Evolutionary conservation across 2,888 invertebrate genomes (phyloP).

Genomic region (Mythimna albipuncta): DNA sequence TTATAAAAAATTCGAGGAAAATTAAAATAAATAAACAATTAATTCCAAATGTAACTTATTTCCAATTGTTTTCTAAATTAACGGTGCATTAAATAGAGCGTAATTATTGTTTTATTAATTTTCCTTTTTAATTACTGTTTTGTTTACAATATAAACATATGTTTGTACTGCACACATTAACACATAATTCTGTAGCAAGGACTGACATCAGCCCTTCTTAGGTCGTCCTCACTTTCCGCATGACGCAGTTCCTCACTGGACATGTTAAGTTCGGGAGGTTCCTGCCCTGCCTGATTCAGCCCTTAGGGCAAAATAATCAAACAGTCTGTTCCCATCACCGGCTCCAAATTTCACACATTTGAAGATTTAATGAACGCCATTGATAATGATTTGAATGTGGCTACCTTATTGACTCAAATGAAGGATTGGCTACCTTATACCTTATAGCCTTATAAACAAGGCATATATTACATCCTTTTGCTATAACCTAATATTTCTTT

Average conservation of each 20-base stretch:
- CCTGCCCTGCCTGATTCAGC: background rate
- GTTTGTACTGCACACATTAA: background rate
- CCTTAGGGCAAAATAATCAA: background rate
- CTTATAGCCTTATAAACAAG: no score
- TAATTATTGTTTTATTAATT: constrained; percentile 11
- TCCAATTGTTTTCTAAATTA: constrained; percentile 5
- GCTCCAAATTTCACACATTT: no score
- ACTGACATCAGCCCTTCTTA: background rate
- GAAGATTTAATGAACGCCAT: background rate
- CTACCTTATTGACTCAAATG: no score
- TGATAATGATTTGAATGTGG: background rate
- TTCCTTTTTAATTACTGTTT: background rate
- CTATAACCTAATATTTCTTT: constrained; percentile 68
- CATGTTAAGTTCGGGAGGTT: no score
- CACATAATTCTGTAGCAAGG: background rate
- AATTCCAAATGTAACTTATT: background rate
- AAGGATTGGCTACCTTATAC: no score
- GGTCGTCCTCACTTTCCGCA: no score
- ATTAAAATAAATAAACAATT: background rate
- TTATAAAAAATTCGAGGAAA: background rate
- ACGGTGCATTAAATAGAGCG: constrained; percentile 2
- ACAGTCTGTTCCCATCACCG: no score
- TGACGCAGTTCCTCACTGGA: no score
- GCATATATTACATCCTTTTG: background rate
- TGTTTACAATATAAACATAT: background rate